Evolutionary conservation across 2,113 vertebrate species (phyloP), one percentile per base, ranked within the genome.

Genomic region (Chinchilla lanigera): DNA sequence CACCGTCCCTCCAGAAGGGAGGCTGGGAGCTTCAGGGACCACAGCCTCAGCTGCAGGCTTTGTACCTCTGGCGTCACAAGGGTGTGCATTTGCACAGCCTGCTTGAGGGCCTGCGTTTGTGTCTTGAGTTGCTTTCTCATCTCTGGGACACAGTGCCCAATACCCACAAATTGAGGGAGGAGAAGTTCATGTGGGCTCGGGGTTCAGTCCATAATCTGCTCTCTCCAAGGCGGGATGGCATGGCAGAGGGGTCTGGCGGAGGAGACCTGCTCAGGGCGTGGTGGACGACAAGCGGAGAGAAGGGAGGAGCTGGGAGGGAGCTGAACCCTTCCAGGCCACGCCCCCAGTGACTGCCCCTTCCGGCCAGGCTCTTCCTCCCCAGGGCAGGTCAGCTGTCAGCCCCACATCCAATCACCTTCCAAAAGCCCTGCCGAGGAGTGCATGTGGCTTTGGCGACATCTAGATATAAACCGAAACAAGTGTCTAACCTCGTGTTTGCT

Each of bases 351-450:
- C 44, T 14, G 41, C 75, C 28, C 28, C 26, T 77, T 17, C 6
- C 4, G 14, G 44, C 20, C 35, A 8, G n/a, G 20, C 20, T 20
- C 20, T 6, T 3, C 67, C 26, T 69, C 67, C 35, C 35, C 7
- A 13, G 2, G 20, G 41, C 41, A 7, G 73, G 9, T 11, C 7
- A 12, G 41, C 24, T 26, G 38, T 33, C 7, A 50, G 44, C 77
- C 1, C 77, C 77, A 20, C 16, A 4, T 17, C 47, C 77, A 19
- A 1, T 35, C 77, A 52, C 44, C 47, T 52, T 20, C 30, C 20
- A 0, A 20, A 33, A 38, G 10, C 35, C 16, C 52, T 13, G 33
- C 28, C 7, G 7, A 0, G 3, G 44, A 30, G 7, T 5, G 13
- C 71, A 10, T 16, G 44, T 3, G 73, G 41, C 26, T 28, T 47